Base-by-base conservation (phyloP, 1,140 invertebrate species). In the Onthophagus taurus region DNA sequence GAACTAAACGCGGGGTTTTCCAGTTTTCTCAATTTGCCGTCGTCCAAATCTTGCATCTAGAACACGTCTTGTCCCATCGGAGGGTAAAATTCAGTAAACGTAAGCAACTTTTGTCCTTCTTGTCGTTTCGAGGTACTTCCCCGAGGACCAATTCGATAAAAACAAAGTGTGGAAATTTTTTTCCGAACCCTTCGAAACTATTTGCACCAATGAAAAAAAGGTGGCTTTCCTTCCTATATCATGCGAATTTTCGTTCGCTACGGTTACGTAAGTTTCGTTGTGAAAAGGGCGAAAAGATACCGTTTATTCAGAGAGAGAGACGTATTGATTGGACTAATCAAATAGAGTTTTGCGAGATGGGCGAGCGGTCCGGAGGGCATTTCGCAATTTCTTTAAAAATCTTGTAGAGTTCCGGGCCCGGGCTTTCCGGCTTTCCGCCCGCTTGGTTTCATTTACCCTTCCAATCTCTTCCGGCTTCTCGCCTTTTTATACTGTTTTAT, bases 391-490 rank as follows among this genome's bases (percentile, higher is more conserved):
- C 36, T 34, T 45, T 45, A 34, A 45, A 45, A 45, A 45, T 45
- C 44, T 31, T 37, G 44, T 31, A 45, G 39, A 45, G 44, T 45
- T 45, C 44, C 20, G 11, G 9, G 33, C n/a, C n/a, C n/a, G n/a
- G n/a, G n/a, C n/a, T n/a, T n/a, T n/a, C n/a, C 31, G 44, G 38
- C 38, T 45, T 45, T 45, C 44, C 44, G 37, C 44, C 31, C 36
- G 36, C 44, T 45, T 45, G 44, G 44, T 39, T 45, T 45, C 44
- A 45, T 45, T 45, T 38, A 38, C 35, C 24, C 26, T 38, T 37
- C 44, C 44, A 45, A 45, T 45, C 44, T 45, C 34, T 38, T 45
- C 37, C 44, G 39, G 37, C 44, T 45, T 45, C 44, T 38, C 44
- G 44, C 44, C 44, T 37, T 39, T 39, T 45, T 45, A 45, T 45